These are phyloP conservation scores for Polypedilum pembai DNA, from an alignment of 1,140 invertebrate species.

Conservation along the genomic window DNA sequence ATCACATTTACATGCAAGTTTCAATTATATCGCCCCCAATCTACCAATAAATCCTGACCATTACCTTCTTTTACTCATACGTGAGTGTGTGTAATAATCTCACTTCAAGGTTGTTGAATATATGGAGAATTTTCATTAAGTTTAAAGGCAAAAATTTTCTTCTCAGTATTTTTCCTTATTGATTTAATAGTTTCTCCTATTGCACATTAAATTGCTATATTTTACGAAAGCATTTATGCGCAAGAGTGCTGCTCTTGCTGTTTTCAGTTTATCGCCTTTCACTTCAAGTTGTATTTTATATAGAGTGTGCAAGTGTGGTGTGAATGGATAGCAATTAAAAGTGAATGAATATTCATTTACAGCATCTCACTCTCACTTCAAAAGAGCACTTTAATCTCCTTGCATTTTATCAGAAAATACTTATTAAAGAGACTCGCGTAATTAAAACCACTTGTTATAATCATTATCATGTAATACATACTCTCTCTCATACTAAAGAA, in stretches of 20 bases:
- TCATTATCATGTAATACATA: too few species aligned
- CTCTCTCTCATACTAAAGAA: too few species aligned
- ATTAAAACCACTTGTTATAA: too few species aligned
- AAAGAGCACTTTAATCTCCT: too few species aligned
- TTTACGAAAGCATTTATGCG: conserved; percentile 15
- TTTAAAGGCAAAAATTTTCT: neutral
- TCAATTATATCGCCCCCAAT: too few species aligned
- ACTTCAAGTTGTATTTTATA: neutral
- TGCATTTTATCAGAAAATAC: too few species aligned
- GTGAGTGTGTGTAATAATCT: neutral
- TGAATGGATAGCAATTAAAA: neutral
- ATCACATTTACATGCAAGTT: too few species aligned
- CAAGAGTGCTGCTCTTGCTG: neutral
- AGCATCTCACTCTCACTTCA: neutral
- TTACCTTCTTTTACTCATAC: neutral
- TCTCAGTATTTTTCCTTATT: neutral
- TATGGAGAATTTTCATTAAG: neutral
- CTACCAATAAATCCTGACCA: neutral
- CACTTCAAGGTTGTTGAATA: neutral
- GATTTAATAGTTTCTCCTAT: conserved; percentile 5
- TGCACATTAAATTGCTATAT: neutral
- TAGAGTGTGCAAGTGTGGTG: neutral
- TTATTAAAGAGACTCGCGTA: too few species aligned
- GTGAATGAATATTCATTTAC: neutral
- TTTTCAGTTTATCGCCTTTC: neutral